These are phyloP conservation scores for Platorchestia sp. DNA, from an alignment of 1,140 invertebrate species.

Conservation along the genomic window DNA sequence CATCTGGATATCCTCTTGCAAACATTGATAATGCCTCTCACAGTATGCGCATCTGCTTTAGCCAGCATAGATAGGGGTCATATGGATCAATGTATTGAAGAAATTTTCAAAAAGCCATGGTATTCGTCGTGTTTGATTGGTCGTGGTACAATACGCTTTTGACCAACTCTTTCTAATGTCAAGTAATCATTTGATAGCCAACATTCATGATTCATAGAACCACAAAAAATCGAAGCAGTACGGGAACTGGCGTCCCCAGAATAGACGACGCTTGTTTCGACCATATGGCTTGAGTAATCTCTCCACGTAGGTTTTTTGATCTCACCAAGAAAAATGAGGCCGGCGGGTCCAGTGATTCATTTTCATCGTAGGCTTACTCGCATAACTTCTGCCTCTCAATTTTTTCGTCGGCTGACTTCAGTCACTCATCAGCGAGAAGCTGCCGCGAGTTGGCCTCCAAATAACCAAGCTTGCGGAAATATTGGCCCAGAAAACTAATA, in stretches of 20 bases:
- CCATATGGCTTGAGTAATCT: neutral
- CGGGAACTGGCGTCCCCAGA: neutral
- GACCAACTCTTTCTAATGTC: too few relatives aligned
- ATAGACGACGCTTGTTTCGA: neutral
- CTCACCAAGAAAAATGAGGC: neutral
- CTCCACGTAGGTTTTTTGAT: neutral
- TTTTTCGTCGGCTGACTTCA: conserved; percentile 34
- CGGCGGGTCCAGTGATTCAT: neutral
- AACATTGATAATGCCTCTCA: too few relatives aligned
- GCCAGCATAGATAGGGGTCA: too few relatives aligned
- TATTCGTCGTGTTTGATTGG: too few relatives aligned
- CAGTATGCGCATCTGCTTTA: too few relatives aligned
- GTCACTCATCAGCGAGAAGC: neutral
- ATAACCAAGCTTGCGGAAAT: conserved; percentile 34
- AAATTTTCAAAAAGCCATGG: too few relatives aligned
- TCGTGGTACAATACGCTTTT: too few relatives aligned
- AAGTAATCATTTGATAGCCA: neutral
- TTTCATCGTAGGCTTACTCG: neutral
- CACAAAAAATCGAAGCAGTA: neutral
- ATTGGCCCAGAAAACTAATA: conserved; percentile 41
- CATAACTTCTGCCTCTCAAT: conserved; percentile 13
- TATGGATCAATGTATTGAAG: too few relatives aligned
- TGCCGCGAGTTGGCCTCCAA: conserved; percentile 1
- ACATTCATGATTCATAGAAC: neutral
- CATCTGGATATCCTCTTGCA: too few relatives aligned